Evolutionary conservation across 2,888 invertebrate genomes (phyloP), one percentile per base, ranked within the genome.

Genomic region (Synanthedon myopaeformis): DNA sequence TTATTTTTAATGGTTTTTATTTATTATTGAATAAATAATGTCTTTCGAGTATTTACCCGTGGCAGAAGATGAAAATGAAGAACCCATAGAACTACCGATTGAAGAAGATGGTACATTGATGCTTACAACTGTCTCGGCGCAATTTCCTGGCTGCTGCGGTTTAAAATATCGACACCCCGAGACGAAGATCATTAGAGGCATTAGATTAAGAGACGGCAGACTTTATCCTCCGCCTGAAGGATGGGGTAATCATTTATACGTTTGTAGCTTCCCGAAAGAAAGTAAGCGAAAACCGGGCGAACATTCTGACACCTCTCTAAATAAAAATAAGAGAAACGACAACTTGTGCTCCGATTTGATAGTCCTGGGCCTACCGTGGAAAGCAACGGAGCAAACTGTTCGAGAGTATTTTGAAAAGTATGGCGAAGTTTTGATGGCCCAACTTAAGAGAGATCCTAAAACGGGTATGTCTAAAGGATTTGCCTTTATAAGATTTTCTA

Each of bases 361-460:
- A 80, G 98, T 99, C n/a, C 90, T 99, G 63, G 99, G 99, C 42
- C 89, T 99, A 67, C 98, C 98, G 58, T 99, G 97, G 96, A 98
- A 98, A 86, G 97, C 98, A 48, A 95, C 95, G 4, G 98, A 99
- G 80, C 96, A 97, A 77, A 96, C 97, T 76, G 91, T 99, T 60
- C 90, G 96, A 62, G 96, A 96, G 74, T 98, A 99, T 87, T 99
- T 99, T 86, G 97, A 97, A 76, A 94, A 96, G 61, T 99, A 96
- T 87, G 99, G 99, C 41, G 98, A 97, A 86, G 96, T 99, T 56
- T 89, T 98, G 57, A 98, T 99, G 97, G 97, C 97, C 55, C 98
- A 98, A 90, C 94, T 97, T 12, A 98, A 98, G 79, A 94, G 96
- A 82, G 96, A 97, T 81, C 91, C 94, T 10, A 90, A 90, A 79